A percentile compares a stretch with the other conserved stretches of the same genome.
These are phyloP conservation scores for Apeira syringaria DNA, from an alignment of 2,888 invertebrate species.

Conservation along the genomic window DNA sequence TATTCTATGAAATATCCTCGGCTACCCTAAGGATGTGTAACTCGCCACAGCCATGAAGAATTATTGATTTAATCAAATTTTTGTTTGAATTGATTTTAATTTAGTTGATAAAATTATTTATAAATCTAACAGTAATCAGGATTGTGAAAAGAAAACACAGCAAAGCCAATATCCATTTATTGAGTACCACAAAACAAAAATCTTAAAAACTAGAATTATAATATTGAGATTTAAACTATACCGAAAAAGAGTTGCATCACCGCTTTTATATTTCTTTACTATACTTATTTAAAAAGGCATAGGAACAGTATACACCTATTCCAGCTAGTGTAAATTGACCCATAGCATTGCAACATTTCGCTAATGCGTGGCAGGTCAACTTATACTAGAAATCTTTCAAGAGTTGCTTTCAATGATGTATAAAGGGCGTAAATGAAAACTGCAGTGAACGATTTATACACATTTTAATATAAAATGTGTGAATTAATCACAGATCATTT, in stretches of 20 bases:
- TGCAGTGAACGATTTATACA: constrained; percentile 51
- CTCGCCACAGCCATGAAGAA: no score
- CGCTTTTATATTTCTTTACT: neutral
- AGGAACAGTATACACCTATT: no score
- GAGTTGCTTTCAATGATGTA: neutral
- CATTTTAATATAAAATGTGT: constrained; percentile 82
- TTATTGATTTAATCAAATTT: no score
- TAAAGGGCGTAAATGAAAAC: constrained; percentile 55
- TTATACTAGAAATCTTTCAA: neutral
- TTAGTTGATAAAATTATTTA: no score
- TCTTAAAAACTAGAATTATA: constrained; percentile 35
- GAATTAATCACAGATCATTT: constrained; percentile 65
- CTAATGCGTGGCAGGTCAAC: neutral
- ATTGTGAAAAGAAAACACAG: constrained; percentile 59
- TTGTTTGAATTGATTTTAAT: no score
- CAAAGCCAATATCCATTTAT: constrained; percentile 74
- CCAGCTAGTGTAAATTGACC: neutral
- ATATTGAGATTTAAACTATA: constrained; percentile 19
- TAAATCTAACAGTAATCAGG: no score
- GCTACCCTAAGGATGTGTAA: no score
- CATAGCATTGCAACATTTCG: no score
- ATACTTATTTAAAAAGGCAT: no score
- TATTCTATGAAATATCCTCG: no score
- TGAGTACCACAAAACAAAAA: constrained; percentile 49
- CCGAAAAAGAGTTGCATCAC: constrained; percentile 1